Conservation (phyloP, 2,113 vertebrate genomes). For the Callionymus lyra region DNA sequence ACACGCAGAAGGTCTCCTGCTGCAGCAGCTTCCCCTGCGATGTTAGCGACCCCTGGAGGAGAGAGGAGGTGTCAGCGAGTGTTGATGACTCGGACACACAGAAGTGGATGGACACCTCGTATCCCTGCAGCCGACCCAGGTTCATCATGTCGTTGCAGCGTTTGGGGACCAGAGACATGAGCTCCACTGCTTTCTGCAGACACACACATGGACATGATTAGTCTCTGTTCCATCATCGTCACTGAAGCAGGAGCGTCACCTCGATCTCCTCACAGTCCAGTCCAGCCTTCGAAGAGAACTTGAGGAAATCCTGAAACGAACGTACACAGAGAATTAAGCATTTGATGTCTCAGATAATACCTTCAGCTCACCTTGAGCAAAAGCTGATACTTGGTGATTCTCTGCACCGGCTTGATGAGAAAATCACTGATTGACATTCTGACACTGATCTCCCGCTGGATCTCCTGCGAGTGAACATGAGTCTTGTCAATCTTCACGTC, state of each 20-base stretch:
- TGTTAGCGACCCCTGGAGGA: conserved; percentile 83
- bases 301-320: conserved; percentile 81
- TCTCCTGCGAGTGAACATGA: conserved; percentile 73
- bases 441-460: conserved; percentile 90
- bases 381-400: conserved; percentile 97
- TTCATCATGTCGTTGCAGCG: conserved; percentile 99
- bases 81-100: background rate
- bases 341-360: background rate
- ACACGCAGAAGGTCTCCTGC: conserved; percentile 96
- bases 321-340: background rate
- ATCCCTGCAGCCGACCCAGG: conserved; percentile 91
- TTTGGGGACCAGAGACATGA: conserved; percentile 97
- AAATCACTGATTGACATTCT: conserved; percentile 91
- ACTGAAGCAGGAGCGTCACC: conserved; percentile 54
- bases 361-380: conserved; percentile 79
- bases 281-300: conserved; percentile 89
- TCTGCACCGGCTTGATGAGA: conserved; percentile 96
- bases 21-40: conserved; percentile 95
- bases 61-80: background rate
- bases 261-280: conserved; percentile 87
- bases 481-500: too few species aligned
- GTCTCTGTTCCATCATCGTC: background rate
- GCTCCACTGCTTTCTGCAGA: conserved; percentile 75
- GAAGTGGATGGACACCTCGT: conserved; percentile 72
- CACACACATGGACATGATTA: background rate